Percentiles rank a stretch among this genome's conserved stretches.
Evolutionary conservation across 1,140 invertebrate species (phyloP).

Genomic region (Tribolium castaneum): DNA sequence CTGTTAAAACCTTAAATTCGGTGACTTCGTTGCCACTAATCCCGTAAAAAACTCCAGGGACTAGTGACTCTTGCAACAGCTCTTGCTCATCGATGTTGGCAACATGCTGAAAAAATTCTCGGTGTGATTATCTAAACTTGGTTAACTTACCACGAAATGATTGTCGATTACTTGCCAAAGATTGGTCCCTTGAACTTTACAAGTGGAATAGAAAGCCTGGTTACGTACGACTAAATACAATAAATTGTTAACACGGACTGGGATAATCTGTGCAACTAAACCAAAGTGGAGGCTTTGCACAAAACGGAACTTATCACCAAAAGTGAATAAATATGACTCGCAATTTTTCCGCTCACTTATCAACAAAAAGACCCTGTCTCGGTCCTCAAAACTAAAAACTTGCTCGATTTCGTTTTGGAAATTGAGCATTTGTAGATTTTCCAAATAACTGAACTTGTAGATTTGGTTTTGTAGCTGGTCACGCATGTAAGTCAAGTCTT

Average conservation of each 20-base stretch:
- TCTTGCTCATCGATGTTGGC: constrained; percentile 52
- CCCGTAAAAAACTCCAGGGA: constrained; percentile 59
- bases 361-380: constrained; percentile 60
- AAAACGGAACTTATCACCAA: constrained; percentile 30
- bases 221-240: constrained; percentile 62
- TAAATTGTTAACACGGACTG: constrained; percentile 52
- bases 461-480: constrained; percentile 59
- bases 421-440: constrained; percentile 60
- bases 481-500: constrained; percentile 56
- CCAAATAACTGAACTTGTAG: constrained; percentile 65
- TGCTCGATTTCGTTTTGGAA: constrained; percentile 59
- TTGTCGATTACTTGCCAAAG: constrained; percentile 63
- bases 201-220: constrained; percentile 41
- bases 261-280: constrained; percentile 57
- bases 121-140: neutral
- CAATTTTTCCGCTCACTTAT: constrained; percentile 62
- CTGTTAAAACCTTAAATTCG: constrained; percentile 54
- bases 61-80: constrained; percentile 57
- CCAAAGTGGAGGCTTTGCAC: constrained; percentile 37
- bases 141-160: constrained; percentile 49
- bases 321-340: constrained; percentile 49
- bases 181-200: constrained; percentile 57
- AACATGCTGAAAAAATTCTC: constrained; percentile 43
- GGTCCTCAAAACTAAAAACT: constrained; percentile 60
- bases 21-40: constrained; percentile 46